Conservation (phyloP, 92 coral and sea anemone species). For the Pocillopora grandis region DNA sequence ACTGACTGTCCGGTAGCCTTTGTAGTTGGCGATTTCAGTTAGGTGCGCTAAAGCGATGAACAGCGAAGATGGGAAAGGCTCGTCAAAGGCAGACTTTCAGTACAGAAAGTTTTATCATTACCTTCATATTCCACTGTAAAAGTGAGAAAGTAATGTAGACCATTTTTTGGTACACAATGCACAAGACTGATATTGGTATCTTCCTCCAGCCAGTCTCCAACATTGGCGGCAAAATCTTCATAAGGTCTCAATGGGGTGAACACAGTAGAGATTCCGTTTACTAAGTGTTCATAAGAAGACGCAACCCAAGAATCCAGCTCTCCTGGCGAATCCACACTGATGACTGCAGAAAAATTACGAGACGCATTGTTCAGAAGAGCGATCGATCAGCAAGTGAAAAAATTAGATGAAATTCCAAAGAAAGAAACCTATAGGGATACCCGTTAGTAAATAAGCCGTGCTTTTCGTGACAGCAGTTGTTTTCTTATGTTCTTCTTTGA, state of each 20-base stretch:
- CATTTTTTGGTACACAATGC: background rate
- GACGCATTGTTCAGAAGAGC: background rate
- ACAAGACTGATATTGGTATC: background rate
- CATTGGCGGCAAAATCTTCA: conserved; percentile 20
- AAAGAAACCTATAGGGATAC: too few relatives aligned
- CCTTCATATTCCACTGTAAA: conserved; percentile 13
- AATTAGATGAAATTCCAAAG: too few relatives aligned
- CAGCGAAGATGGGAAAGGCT: too few relatives aligned
- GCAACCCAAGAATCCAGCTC: background rate
- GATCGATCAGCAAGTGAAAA: too few relatives aligned
- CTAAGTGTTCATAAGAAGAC: conserved; percentile 4
- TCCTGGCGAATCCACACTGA: conserved; percentile 8
- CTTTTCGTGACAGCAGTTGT: too few relatives aligned
- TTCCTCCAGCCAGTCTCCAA: background rate
- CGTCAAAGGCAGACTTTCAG: too few relatives aligned
- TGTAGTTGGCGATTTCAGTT: too few relatives aligned
- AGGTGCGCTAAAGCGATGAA: too few relatives aligned
- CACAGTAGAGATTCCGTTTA: conserved; percentile 13
- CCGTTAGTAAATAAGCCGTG: too few relatives aligned
- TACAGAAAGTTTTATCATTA: background rate
- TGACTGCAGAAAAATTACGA: background rate
- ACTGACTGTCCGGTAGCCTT: too few relatives aligned
- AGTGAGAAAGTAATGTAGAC: conserved; percentile 22
- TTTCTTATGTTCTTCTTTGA: too few relatives aligned
- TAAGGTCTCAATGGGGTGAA: conserved; percentile 27